A percentile compares a stretch with the other conserved stretches of the same genome.
These are phyloP conservation scores for Crypturellus tataupa DNA, from an alignment of 2,797 vertebrate genomes.

Conservation along the genomic window DNA sequence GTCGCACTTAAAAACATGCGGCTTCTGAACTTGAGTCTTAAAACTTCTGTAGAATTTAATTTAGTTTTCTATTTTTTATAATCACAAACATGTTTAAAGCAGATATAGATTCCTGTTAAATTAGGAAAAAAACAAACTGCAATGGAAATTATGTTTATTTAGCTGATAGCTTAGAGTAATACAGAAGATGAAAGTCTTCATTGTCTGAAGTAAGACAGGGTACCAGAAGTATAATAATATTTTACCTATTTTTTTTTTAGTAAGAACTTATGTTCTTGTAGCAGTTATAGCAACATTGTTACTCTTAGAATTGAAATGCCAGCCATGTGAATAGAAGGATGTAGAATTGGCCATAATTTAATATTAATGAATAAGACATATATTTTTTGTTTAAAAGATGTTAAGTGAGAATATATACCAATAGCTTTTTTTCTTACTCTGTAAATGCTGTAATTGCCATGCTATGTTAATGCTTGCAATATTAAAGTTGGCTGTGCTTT, in stretches of 20 bases:
- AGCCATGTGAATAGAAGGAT: background rate
- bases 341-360: background rate
- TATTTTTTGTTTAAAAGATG: background rate
- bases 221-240: background rate
- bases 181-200: background rate
- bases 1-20: background rate
- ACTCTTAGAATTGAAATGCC: background rate
- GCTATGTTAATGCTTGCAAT: background rate
- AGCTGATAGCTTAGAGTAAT: background rate
- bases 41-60: background rate
- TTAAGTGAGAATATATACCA: background rate
- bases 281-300: background rate
- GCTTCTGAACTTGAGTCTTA: background rate
- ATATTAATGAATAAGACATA: fast-evolving
- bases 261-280: fast-evolving
- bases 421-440: background rate
- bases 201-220: background rate
- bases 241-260: background rate
- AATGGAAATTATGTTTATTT: background rate
- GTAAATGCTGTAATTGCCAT: background rate
- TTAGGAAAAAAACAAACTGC: too few species aligned
- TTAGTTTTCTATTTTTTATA: background rate
- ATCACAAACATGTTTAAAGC: background rate
- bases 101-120: too few species aligned
- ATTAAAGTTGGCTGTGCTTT: background rate